Evolutionary conservation across 2,888 invertebrate genomes (phyloP).

Genomic region (Alitta virens): DNA sequence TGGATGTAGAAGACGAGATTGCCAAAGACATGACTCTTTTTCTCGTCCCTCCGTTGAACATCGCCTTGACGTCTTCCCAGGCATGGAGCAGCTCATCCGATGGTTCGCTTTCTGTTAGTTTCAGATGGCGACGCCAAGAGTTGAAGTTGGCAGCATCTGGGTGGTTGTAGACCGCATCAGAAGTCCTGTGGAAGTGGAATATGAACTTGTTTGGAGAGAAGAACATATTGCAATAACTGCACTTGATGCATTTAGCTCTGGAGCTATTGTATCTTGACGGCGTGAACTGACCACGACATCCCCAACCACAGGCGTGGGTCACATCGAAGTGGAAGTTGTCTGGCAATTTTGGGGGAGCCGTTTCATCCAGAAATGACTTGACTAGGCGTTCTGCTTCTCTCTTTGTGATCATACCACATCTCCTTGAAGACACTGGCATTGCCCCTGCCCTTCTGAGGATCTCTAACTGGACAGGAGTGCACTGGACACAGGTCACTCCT

Average conservation of each 20-base stretch:
- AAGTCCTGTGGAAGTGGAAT: conserved; percentile 84
- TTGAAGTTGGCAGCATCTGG: conserved; percentile 98
- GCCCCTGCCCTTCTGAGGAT: conserved; percentile 80
- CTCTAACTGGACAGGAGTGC: conserved; percentile 94
- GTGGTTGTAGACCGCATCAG: conserved; percentile 69
- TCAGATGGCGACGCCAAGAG: conserved; percentile 95
- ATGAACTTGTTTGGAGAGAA: conserved; percentile 99
- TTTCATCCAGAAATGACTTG: conserved; percentile 85
- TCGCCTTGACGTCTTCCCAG: conserved; percentile 98
- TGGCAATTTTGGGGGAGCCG: conserved; percentile 67
- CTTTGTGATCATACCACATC: conserved; percentile 85
- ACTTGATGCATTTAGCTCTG: conserved; percentile 95
- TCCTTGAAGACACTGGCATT: conserved; percentile 56
- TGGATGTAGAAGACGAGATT: neutral
- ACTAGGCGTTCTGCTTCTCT: conserved; percentile 87
- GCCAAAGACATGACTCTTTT: conserved; percentile 63
- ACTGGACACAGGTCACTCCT: conserved; percentile 83
- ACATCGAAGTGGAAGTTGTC: conserved; percentile 94
- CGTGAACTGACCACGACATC: conserved; percentile 69
- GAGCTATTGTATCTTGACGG: conserved; percentile 66
- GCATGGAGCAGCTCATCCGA: conserved; percentile 62
- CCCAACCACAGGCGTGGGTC: conserved; percentile 94
- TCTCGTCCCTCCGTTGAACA: conserved; percentile 96
- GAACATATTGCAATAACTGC: conserved; percentile 87
- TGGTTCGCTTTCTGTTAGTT: conserved; percentile 65